A percentile compares a stretch with the other conserved stretches of the same genome.
These are phyloP conservation scores for Tympanoctomys barrerae DNA, from an alignment of 2,797 vertebrate species.

Conservation along the genomic window DNA sequence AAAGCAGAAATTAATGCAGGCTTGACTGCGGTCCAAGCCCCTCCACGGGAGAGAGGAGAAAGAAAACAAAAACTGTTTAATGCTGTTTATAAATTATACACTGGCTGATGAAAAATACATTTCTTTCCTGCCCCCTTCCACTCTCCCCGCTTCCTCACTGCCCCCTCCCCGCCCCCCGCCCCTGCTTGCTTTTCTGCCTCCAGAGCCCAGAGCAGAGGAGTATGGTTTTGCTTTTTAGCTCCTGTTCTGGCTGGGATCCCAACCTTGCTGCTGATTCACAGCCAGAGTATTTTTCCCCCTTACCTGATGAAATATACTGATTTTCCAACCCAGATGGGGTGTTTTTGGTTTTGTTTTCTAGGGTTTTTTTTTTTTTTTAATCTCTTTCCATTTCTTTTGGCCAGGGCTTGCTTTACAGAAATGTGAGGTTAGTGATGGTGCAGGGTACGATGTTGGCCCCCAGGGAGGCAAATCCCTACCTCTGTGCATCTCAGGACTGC, in stretches of 20 bases:
- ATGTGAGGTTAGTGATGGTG: not conserved
- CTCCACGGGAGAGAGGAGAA: conserved; percentile 92
- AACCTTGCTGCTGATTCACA: conserved; percentile 85
- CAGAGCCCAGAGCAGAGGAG: conserved; percentile 89
- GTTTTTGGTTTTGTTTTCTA: conserved; percentile 66
- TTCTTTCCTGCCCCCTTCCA: conserved; percentile 70
- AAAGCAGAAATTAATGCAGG: conserved; percentile 99
- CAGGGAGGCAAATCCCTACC: rapidly evolving
- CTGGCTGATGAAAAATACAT: conserved; percentile 94
- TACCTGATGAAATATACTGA: conserved; percentile 85
- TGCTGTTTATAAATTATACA: conserved; percentile 94
- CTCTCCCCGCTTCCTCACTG: not conserved
- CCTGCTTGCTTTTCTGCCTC: conserved; percentile 85
- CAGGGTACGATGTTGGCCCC: not conserved
- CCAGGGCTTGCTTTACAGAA: conserved; percentile 6
- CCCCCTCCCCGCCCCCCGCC: conserved; percentile 13
- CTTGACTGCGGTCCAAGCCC: conserved; percentile 97
- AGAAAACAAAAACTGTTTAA: conserved; percentile 92
- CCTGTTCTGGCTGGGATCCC: conserved; percentile 91
- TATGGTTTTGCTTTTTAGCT: conserved; percentile 91
- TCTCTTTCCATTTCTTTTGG: not conserved
- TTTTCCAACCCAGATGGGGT: conserved; percentile 77
- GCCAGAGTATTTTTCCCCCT: conserved; percentile 84
- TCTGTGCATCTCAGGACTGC: rapidly evolving
- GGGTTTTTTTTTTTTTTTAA: not conserved